Base-by-base conservation (phyloP, 2,888 invertebrate genomes). In the Acheta domesticus region DNA sequence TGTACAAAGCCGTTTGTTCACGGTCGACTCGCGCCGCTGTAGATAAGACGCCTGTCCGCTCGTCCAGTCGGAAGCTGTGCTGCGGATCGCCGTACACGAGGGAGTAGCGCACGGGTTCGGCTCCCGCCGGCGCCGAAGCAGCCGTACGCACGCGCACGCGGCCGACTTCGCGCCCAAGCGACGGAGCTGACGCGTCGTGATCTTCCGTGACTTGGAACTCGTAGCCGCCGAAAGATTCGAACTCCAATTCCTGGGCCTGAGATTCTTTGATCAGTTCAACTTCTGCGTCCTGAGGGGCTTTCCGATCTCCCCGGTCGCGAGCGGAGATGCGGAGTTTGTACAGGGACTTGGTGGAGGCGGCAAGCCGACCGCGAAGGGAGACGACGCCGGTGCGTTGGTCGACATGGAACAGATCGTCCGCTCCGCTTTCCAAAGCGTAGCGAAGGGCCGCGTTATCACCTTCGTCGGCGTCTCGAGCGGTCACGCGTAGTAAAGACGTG, bases 201-300 rank as follows among this genome's bases (percentile, higher is more conserved):
- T 97, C 96, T 88, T 98, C 98, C 5, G 89, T 86, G 81, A 97
- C 91, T 85, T 92, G 91, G 86, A 96, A 97, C 84, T 92, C 92
- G 86, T 97, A 97, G 1, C 93, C 93, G 80, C 91, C 92, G 83
- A 91, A 91, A 36, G 90, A 90, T 83, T 93, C 93, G 87, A 96
- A 96, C 83, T 93, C 92, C 78, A 96, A 87, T 83, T 90, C 89
- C 85, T 94, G 92, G 80, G 92, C 87, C 84, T 93, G 92, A 36
- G 92, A 91, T 83, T 92, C 91, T 85, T 93, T 92, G 19, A 95
- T 89, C 82, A 96, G 92, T 88, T 96, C 95, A 0, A 97, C 93
- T 49, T 92, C 86, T 8, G 96, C 96, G 85, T 94, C 92, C 84
- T 92, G 92, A 20, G 88, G 86, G 0, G 94, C 92, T 82, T 90